These are phyloP conservation scores for Polia nebulosa DNA, from an alignment of 2,888 invertebrate species.

Conservation along the genomic window DNA sequence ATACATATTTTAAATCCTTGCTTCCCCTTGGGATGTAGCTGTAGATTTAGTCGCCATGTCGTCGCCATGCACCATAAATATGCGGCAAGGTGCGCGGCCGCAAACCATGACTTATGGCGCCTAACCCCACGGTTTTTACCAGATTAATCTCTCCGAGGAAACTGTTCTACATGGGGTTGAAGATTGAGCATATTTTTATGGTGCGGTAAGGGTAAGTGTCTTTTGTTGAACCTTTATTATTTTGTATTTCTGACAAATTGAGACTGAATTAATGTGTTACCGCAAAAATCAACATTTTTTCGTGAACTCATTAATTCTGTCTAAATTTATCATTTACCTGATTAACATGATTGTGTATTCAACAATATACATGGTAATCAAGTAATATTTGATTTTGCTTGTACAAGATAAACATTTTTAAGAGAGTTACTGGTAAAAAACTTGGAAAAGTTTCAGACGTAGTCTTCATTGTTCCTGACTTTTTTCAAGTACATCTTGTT, in stretches of 20 bases:
- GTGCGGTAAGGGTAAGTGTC: constrained; percentile 2
- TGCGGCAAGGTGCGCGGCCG: constrained; percentile 74
- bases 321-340: too few species aligned
- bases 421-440: not conserved
- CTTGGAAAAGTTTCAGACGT: not conserved
- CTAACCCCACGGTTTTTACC: constrained; percentile 57
- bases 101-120: constrained; percentile 73
- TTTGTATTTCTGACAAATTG: constrained; percentile 13
- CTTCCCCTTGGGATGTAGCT: constrained; percentile 31
- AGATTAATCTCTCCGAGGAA: constrained; percentile 56
- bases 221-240: constrained; percentile 15
- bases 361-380: too few species aligned
- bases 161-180: constrained; percentile 64
- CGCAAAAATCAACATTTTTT: too few species aligned
- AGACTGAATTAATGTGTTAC: not conserved
- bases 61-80: constrained; percentile 76
- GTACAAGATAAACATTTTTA: not conserved
- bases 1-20: constrained; percentile 40
- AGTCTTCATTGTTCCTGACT: not conserved
- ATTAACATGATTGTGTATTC: too few species aligned
- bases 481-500: not conserved
- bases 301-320: too few species aligned
- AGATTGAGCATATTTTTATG: constrained; percentile 40
- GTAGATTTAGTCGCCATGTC: constrained; percentile 65
- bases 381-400: too few species aligned